Percentiles rank a stretch among this genome's conserved stretches.
These are phyloP conservation scores for Echinops telfairi DNA, from an alignment of 2,113 vertebrate genomes.

Conservation along the genomic window DNA sequence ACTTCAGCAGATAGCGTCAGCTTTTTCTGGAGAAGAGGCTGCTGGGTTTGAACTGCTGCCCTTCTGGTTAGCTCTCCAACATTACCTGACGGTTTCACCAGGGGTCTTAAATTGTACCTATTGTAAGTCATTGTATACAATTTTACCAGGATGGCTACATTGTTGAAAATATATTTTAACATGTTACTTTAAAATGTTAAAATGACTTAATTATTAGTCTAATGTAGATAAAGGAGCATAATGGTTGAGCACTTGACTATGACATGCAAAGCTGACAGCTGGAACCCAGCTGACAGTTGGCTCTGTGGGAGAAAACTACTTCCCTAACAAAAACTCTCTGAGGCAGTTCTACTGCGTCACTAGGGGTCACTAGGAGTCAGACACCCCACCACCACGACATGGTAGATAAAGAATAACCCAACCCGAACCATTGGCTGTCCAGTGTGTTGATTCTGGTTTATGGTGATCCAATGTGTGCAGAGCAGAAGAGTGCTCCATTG, in stretches of 20 bases:
- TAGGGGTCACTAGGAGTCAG: background rate
- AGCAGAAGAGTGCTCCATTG: background rate
- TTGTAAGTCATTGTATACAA: background rate
- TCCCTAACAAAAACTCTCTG: background rate
- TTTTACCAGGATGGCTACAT: conserved; percentile 21
- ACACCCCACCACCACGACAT: background rate
- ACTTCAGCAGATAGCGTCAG: too few species aligned
- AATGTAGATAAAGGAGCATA: conserved; percentile 1
- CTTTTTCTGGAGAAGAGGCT: too few species aligned
- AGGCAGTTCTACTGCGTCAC: background rate
- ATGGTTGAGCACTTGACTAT: background rate
- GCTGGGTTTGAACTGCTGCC: too few species aligned
- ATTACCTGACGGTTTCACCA: too few species aligned
- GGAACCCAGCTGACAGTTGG: background rate
- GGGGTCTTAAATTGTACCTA: too few species aligned
- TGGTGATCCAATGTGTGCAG: background rate
- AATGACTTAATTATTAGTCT: conserved; percentile 45
- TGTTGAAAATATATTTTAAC: conserved; percentile 53
- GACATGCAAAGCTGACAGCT: background rate
- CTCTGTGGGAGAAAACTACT: background rate
- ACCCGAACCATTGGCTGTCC: background rate
- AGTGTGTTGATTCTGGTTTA: background rate
- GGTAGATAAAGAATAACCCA: background rate
- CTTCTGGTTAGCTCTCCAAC: too few species aligned
- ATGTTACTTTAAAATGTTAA: background rate